A percentile compares a stretch with the other conserved stretches of the same genome.
Evolutionary conservation across 2,888 invertebrate species (phyloP).

Genomic region (Brachyptera putata): DNA sequence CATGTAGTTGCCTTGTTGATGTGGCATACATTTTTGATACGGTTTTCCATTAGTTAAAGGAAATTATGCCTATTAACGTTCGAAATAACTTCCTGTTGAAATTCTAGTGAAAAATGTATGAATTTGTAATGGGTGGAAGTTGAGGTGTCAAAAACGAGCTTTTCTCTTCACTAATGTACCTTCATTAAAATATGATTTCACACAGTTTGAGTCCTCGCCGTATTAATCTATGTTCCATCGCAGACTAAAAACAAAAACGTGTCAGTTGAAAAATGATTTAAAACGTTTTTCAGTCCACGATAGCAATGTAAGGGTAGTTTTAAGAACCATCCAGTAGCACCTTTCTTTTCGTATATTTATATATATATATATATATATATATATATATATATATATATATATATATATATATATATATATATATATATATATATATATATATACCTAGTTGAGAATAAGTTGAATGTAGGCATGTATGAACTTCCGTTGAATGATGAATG

Average conservation of each 20-base stretch:
- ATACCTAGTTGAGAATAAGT: too few species aligned
- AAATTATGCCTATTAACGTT: conserved; percentile 1
- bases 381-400: too few species aligned
- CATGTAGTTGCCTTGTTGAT: too few species aligned
- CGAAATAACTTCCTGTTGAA: conserved; percentile 1
- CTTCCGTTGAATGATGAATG: too few species aligned
- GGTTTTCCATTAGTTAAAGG: not conserved
- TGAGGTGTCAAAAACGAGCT: not conserved
- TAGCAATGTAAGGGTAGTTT: conserved; percentile 10
- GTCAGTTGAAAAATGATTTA: not conserved
- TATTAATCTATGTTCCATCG: conserved; percentile 1
- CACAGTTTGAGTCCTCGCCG: conserved; percentile 1
- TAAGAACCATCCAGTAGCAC: not conserved
- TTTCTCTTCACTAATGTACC: conserved; percentile 22
- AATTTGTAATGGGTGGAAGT: conserved; percentile 1
- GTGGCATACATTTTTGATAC: too few species aligned
- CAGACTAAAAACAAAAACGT: not conserved
- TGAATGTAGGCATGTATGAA: too few species aligned
- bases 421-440: too few species aligned
- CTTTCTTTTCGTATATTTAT: too few species aligned
- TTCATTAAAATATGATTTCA: conserved; percentile 31
- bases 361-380: too few species aligned
- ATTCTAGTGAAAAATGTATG: conserved; percentile 12
- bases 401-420: too few species aligned
- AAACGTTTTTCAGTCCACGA: not conserved